These are phyloP conservation scores for Halictus ligatus DNA, from an alignment of 2,888 invertebrate species.

Conservation along the genomic window DNA sequence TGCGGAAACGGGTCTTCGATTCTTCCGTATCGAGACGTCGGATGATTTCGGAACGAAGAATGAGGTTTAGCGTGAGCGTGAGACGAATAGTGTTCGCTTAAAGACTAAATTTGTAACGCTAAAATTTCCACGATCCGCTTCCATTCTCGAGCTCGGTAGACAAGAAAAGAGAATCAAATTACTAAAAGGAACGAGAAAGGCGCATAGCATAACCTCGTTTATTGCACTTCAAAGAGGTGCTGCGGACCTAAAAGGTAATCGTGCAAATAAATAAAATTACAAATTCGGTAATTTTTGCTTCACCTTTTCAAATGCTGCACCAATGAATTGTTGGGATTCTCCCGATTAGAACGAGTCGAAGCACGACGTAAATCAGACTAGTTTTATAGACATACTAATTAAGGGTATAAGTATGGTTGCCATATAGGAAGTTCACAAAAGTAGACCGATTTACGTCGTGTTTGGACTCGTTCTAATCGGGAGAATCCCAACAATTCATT, in stretches of 20 bases:
- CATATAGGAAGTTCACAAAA: not conserved
- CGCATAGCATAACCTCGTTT: no score
- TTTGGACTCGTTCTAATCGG: not conserved
- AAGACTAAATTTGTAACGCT: no score
- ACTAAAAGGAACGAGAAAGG: no score
- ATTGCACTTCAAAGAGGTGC: no score
- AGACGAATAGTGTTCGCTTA: slow-evolving; percentile 21
- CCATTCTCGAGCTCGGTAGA: no score
- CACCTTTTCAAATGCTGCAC: not conserved
- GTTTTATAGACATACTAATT: not conserved
- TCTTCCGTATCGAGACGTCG: not conserved
- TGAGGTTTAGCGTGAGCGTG: not conserved
- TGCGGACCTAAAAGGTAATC: no score
- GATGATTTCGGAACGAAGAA: not conserved
- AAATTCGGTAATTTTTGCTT: not conserved
- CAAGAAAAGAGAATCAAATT: no score
- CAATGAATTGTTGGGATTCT: not conserved
- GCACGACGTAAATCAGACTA: not conserved
- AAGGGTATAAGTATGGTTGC: no score
- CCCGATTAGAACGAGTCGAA: not conserved
- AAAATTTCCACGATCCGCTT: no score
- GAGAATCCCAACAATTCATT: not conserved
- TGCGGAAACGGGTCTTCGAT: not conserved
- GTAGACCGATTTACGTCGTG: not conserved
- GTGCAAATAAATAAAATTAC: not conserved